Percentiles rank a stretch among this genome's conserved stretches.
Evolutionary conservation across 2,113 vertebrate species (phyloP).

Genomic region (Leptosomus discolor): DNA sequence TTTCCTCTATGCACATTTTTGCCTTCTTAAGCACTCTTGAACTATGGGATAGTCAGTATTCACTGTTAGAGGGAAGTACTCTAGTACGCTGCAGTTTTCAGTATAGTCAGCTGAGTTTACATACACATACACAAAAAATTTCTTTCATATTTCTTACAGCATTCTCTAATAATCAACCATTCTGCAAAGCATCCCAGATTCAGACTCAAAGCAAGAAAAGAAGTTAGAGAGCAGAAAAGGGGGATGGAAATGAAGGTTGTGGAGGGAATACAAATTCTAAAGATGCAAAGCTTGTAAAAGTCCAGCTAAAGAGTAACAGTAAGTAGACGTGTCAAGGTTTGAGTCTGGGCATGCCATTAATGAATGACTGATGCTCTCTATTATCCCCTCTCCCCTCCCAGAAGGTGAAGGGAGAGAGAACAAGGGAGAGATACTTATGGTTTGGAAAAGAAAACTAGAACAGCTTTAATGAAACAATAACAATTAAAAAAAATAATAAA

Average conservation of each 20-base stretch:
- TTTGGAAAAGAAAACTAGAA: too few relatives aligned
- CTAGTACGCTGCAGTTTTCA: not conserved
- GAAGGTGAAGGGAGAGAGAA: too few relatives aligned
- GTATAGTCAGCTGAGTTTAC: not conserved
- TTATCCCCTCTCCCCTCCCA: too few relatives aligned
- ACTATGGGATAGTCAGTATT: accelerated
- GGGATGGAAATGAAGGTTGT: not conserved
- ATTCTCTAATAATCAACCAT: not conserved
- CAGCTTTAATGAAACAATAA: too few relatives aligned
- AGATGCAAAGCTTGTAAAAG: not conserved
- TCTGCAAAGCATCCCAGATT: not conserved
- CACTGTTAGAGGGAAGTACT: not conserved
- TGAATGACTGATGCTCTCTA: too few relatives aligned
- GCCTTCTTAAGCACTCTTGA: not conserved
- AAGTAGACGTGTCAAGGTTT: too few relatives aligned
- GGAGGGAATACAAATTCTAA: not conserved
- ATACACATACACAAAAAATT: accelerated
- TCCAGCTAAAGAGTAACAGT: not conserved
- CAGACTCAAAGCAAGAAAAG: not conserved
- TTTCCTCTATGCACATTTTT: not conserved
- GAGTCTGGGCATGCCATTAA: too few relatives aligned
- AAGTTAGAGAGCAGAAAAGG: not conserved
- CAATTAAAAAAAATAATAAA: too few relatives aligned
- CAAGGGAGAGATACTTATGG: too few relatives aligned
- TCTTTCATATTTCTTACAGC: not conserved